phyloP scores from a whole-genome alignment of 2,797 vertebrate genomes.

The Mionectes olivaceus region DNA sequence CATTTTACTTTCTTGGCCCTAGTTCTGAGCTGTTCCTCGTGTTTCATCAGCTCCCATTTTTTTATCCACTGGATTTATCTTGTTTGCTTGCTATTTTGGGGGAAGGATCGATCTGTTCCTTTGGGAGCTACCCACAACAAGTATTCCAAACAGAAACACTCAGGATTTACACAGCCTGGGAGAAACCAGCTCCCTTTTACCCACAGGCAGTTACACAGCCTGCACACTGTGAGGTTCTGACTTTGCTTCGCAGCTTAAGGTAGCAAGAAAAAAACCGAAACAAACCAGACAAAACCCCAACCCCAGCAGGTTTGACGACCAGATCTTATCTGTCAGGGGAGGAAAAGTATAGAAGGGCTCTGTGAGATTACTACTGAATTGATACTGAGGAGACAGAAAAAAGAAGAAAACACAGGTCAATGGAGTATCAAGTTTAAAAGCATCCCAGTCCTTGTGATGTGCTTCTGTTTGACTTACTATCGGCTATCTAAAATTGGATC shows the following conservation, averaged over 20 bases:
- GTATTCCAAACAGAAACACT: background rate
- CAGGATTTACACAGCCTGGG: background rate
- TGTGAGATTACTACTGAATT: background rate
- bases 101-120: background rate
- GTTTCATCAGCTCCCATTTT: background rate
- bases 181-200: background rate
- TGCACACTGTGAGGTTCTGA: background rate
- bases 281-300: background rate
- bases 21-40: background rate
- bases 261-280: background rate
- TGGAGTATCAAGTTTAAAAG: background rate
- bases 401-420: background rate
- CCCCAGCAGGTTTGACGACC: background rate
- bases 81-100: background rate
- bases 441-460: background rate
- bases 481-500: background rate
- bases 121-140: background rate
- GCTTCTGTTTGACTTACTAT: background rate
- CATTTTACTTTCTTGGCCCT: background rate
- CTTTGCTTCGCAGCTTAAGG: background rate
- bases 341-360: background rate
- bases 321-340: background rate
- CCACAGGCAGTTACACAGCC: background rate
- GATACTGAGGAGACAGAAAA: background rate
- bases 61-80: background rate